phyloP scores from a whole-genome alignment of 2,888 invertebrate genomes.

The Plagiodera versicolora region DNA sequence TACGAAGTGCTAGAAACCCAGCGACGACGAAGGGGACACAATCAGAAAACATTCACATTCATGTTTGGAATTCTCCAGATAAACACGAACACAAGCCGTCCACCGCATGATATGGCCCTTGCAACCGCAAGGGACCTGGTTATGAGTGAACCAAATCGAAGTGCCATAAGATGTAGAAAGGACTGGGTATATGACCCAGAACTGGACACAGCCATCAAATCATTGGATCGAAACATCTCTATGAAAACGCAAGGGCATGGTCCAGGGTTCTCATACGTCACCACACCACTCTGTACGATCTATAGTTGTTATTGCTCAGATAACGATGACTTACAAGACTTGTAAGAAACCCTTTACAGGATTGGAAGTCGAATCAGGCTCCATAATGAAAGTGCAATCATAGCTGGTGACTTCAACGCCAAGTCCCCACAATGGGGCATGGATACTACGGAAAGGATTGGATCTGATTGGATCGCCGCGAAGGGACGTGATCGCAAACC shows the following conservation, averaged over 20 bases:
- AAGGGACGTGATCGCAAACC: not conserved
- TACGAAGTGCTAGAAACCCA: not conserved
- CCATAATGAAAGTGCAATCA: not conserved
- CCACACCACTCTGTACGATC: not conserved
- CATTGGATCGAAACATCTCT: constrained; percentile 10
- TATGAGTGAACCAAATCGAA: not conserved
- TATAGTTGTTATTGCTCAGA: constrained; percentile 18
- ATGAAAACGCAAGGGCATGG: constrained; percentile 14
- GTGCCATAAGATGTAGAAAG: not conserved
- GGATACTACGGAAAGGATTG: not conserved
- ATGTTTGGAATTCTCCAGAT: not conserved
- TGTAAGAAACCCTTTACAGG: constrained; percentile 9
- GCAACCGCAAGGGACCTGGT: not conserved
- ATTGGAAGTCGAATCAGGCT: constrained; percentile 7
- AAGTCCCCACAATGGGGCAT: constrained; percentile 20
- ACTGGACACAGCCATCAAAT: constrained; percentile 17
- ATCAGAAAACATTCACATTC: not conserved
- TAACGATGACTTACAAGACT: constrained; percentile 15
- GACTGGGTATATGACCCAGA: not conserved
- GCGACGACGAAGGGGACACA: not conserved
- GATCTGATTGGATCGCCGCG: constrained; percentile 18
- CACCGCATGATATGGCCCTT: too few species aligned
- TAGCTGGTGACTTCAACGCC: constrained; percentile 20
- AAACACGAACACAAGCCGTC: too few species aligned
- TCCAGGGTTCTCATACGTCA: not conserved